Evolutionary conservation across 2,113 vertebrate genomes (phyloP), one percentile per base, ranked within the genome.

Genomic region (Prunella fulvescens): DNA sequence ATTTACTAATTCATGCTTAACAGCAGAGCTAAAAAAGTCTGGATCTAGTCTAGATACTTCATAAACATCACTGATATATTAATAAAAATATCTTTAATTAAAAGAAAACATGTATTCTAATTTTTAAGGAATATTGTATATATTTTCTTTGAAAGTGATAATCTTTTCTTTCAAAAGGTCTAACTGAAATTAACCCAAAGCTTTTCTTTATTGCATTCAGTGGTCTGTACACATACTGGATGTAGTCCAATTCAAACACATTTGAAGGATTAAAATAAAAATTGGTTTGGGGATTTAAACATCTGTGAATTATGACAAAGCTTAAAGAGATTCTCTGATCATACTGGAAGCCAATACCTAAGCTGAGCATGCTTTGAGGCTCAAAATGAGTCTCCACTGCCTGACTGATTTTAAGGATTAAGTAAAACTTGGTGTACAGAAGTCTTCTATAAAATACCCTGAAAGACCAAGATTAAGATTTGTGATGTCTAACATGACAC

Each of bases 261-360:
- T 76, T 87, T 90, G 70, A 69, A 79, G 48, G 73, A 91, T 71
- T 91, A 85, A 82, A 93, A 87, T 37, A 88, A 51, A 91, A 91
- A 85, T 64, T 85, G 9, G 3, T 88, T 86, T 92, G 47, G 42
- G 65, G 42, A 53, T 91, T 90, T 90, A 85, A 90, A 69, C 57
- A 60, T 48, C 47, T 76, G 11, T 61, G 48, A 85, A 82, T 72
- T 82, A 72, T 76, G 31, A 40, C 11, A 91, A 84, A 93, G 29
- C 12, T 82, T 88, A 65, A 60, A 76, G 17, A 91, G 18, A 80
- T 57, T 42, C 76, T 84, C 24, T 85, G 53, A 64, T 71, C 45
- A 35, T 44, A 70, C 7, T 53, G 70, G 29, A 87, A 76, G n/a
- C 19, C 48, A 71, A n/a, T 44, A 42, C 12, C 14, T 67, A 81